phyloP scores from a whole-genome alignment of 92 coral and sea anemone species.

The Plumapathes pennacea region DNA sequence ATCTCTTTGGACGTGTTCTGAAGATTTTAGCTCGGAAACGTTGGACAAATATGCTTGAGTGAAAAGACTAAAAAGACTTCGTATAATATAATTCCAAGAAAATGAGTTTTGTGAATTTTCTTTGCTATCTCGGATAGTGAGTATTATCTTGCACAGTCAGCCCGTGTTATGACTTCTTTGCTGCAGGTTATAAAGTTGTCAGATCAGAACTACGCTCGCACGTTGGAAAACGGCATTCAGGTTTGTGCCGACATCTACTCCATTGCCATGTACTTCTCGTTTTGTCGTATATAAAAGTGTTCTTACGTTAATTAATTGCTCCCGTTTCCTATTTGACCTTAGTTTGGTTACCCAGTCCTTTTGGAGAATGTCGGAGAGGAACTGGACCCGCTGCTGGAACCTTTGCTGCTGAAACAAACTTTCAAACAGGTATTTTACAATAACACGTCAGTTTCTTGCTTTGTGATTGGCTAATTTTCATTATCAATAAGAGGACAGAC shows the following conservation, averaged over 20 bases:
- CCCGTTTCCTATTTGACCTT: background rate
- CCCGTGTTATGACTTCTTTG: background rate
- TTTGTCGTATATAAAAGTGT: background rate
- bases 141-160: background rate
- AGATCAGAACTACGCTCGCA: slow-evolving; percentile 88
- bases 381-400: slow-evolving; percentile 89
- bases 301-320: background rate
- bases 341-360: slow-evolving; percentile 97
- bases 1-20: too few relatives aligned
- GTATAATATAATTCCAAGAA: too few relatives aligned
- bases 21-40: too few relatives aligned
- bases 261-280: background rate
- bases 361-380: slow-evolving; percentile 98
- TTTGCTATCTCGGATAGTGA: too few relatives aligned
- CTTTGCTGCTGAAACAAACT: slow-evolving; percentile 84
- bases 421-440: slow-evolving; percentile 85
- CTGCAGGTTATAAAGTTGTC: slow-evolving; percentile 82
- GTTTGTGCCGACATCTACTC: too few relatives aligned
- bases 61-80: too few relatives aligned
- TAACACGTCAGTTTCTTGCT: too few relatives aligned
- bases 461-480: too few relatives aligned
- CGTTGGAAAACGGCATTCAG: slow-evolving; percentile 93
- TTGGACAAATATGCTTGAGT: too few relatives aligned
- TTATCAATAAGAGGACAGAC: too few relatives aligned
- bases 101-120: too few relatives aligned